A percentile compares a stretch with the other conserved stretches of the same genome.
These are phyloP conservation scores for Epinotia nisella DNA, from an alignment of 2,888 invertebrate genomes.

Conservation along the genomic window DNA sequence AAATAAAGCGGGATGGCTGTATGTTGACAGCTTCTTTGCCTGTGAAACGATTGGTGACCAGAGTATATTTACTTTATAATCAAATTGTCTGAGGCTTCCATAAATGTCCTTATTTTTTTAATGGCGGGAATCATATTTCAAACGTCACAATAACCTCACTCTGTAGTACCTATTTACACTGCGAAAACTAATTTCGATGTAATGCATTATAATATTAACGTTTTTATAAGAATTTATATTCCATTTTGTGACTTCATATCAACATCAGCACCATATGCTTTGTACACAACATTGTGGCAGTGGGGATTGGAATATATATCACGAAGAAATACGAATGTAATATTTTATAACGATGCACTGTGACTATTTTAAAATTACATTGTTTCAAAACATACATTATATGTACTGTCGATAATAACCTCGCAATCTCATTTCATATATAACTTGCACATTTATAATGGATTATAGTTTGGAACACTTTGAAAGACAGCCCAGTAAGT, in stretches of 20 bases:
- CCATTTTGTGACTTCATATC: constrained; percentile 17
- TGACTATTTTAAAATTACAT: constrained; percentile 21
- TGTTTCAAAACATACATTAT: constrained; percentile 28
- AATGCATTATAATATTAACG: constrained; percentile 5
- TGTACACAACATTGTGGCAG: constrained; percentile 39
- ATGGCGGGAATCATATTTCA: constrained; percentile 20
- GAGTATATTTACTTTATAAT: not conserved
- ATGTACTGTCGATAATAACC: constrained; percentile 31
- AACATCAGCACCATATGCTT: constrained; percentile 41
- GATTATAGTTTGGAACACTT: not conserved
- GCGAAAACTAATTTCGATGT: constrained; percentile 20
- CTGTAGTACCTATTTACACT: not conserved
- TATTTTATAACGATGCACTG: constrained; percentile 3
- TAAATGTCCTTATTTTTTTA: constrained; percentile 14
- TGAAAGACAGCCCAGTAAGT: too few relatives aligned
- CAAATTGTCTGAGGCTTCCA: constrained; percentile 25
- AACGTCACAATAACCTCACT: constrained; percentile 6
- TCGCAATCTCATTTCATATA: not conserved
- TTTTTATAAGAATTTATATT: constrained; percentile 7
- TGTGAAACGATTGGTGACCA: not conserved
- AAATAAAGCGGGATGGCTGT: not conserved
- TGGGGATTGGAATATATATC: constrained; percentile 23
- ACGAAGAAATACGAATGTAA: constrained; percentile 1
- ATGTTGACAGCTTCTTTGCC: not conserved
- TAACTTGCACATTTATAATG: not conserved